Conservation (phyloP, 2,797 vertebrate species). For the Spheniscus humboldti region DNA sequence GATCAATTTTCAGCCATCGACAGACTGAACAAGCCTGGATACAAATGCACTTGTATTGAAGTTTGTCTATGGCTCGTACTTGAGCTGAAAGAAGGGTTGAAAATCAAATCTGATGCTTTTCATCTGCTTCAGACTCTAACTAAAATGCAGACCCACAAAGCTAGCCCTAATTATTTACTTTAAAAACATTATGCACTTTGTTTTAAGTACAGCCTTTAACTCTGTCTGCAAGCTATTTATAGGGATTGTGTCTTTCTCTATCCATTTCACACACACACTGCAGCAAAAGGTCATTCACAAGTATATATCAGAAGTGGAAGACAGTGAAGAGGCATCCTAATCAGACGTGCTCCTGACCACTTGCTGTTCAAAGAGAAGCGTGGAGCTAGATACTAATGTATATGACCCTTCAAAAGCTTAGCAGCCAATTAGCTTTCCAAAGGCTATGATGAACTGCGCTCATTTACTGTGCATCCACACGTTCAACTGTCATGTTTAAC, state of each 20-base stretch:
- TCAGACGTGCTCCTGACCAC: neutral
- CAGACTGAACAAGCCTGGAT: neutral
- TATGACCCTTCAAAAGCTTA: constrained; percentile 17
- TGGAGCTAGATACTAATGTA: neutral
- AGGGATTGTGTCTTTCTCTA: neutral
- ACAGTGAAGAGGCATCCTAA: neutral
- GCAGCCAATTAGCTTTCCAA: constrained; percentile 34
- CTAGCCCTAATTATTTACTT: neutral
- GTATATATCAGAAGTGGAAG: neutral
- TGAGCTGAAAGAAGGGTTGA: neutral
- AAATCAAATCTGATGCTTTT: neutral
- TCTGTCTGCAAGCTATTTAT: constrained; percentile 3
- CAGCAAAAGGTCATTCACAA: neutral
- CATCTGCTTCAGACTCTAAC: neutral
- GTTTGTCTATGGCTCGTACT: neutral
- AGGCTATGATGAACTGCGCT: constrained; percentile 1
- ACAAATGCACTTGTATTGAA: neutral
- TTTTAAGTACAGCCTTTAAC: neutral
- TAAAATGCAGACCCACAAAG: neutral
- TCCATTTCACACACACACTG: neutral
- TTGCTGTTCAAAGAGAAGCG: neutral
- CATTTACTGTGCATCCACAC: neutral
- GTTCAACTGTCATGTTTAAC: neutral
- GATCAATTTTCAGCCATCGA: neutral
- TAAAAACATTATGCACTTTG: neutral